Evolutionary conservation across 2,113 vertebrate genomes (phyloP), one percentile per base, ranked within the genome.

Genomic region (Morone chrysops): DNA sequence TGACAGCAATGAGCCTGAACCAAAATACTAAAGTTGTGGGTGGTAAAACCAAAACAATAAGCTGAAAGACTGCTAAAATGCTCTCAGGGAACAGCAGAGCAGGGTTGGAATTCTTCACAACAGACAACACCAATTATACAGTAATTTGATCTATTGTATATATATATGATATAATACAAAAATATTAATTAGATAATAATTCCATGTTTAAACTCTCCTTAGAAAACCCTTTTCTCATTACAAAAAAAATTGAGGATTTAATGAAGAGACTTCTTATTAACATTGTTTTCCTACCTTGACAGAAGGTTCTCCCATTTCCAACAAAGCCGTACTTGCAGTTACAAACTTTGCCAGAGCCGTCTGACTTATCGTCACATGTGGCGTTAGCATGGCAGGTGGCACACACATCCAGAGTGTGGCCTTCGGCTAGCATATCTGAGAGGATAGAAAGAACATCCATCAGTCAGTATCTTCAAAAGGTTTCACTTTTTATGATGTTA

Each of bases 301-400:
- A 99, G 17, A 94, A 90, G 0, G 94, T 97, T 84, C 95, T 96
- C 67, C 98, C 98, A 6, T 99, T 99, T 80, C 98, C 98, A 61
- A 97, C 94, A 89, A 98, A 98, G 68, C 98, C 98, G 2, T 97
- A 98, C 86, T 97, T 97, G 93, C 98, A 99, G 86, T 96, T 96
- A 57, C 98, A 99, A 67, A 96, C 90, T 71, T 96, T 96, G 57
- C 95, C 97, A 22, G 95, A 96, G 20, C 95, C 93, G 3, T 96
- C 94, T 0, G 14, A 3, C 81, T 90, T 96, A 68, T 96, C 85
- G 0, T 95, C 95, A 87, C 98, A 99, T 0, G 95, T 97, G 80
- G 98, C 98, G 7, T 97, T 94, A 47, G 76, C 0, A 7, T 99
- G 98, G 87, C 98, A 99, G 53, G 94, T 94, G 22, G 93, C 89